phyloP scores from a whole-genome alignment of 2,888 invertebrate species.

The Rhimphoctona megacephalus region DNA sequence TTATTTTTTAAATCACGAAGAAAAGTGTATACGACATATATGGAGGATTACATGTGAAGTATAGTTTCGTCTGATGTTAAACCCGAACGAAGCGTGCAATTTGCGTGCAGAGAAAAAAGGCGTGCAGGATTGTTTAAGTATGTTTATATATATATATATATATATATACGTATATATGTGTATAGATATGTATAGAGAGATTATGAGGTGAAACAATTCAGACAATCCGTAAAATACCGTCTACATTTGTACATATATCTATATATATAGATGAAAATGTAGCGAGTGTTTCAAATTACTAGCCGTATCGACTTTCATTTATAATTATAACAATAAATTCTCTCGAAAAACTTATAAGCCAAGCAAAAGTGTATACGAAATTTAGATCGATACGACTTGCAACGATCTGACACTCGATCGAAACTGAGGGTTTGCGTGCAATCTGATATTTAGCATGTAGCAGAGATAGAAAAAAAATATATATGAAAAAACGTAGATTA shows the following conservation, averaged over 20 bases:
- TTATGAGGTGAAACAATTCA: constrained; percentile 61
- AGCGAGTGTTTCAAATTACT: constrained; percentile 16
- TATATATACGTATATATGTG: constrained; percentile 31
- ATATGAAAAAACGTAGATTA: constrained; percentile 48
- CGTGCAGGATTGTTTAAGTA: constrained; percentile 76
- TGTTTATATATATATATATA: constrained; percentile 37
- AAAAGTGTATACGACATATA: constrained; percentile 16
- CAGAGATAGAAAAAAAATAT: constrained; percentile 53
- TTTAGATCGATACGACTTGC: constrained; percentile 45
- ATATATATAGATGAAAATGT: constrained; percentile 24
- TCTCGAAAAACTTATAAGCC: background rate
- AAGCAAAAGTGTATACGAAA: background rate
- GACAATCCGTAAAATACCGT: constrained; percentile 62
- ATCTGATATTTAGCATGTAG: constrained; percentile 65
- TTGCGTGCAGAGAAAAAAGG: constrained; percentile 82
- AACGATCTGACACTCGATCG: constrained; percentile 43
- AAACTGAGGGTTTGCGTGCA: constrained; percentile 60
- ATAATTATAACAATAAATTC: background rate
- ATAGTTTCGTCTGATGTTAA: constrained; percentile 73
- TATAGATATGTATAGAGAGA: constrained; percentile 68
- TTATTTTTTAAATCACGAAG: background rate
- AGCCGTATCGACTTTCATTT: constrained; percentile 35
- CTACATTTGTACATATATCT: constrained; percentile 20
- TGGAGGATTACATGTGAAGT: constrained; percentile 61
- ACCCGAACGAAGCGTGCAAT: constrained; percentile 81